Conservation (phyloP, 2,113 vertebrate species). For the Rhabdomys dilectus region DNA sequence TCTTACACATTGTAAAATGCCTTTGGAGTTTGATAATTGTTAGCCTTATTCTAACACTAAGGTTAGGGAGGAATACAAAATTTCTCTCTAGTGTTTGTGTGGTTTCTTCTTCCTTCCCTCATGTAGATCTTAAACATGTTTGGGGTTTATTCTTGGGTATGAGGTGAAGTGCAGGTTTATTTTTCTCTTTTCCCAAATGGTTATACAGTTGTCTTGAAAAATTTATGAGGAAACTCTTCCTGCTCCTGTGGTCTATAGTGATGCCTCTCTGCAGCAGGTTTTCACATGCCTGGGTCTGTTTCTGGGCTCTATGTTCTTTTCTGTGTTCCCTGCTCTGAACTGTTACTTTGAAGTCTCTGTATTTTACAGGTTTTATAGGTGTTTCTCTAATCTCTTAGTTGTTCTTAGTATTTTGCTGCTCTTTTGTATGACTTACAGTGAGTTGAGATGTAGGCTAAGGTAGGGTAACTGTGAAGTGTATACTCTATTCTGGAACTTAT, state of each 20-base stretch:
- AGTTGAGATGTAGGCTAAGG: background rate
- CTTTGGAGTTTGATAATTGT: background rate
- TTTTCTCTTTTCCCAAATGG: background rate
- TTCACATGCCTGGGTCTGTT: background rate
- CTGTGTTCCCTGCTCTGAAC: background rate
- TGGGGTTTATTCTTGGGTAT: background rate
- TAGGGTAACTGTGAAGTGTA: background rate
- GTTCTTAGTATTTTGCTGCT: background rate
- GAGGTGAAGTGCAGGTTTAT: background rate
- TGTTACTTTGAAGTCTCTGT: background rate
- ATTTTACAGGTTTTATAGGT: background rate
- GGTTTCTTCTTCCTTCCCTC: background rate
- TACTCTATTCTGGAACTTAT: background rate
- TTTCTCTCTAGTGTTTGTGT: background rate
- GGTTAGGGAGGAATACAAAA: too few relatives aligned
- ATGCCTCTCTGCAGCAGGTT: background rate
- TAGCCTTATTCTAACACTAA: background rate
- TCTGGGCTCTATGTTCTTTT: background rate
- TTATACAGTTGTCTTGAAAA: background rate
- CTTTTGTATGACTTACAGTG: background rate
- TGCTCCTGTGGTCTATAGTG: accelerated
- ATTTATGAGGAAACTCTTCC: background rate
- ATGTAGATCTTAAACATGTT: background rate
- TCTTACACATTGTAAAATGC: background rate
- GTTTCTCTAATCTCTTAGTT: background rate